Evolutionary conservation across 2,113 vertebrate species (phyloP).

Genomic region (Antigone vipio): DNA sequence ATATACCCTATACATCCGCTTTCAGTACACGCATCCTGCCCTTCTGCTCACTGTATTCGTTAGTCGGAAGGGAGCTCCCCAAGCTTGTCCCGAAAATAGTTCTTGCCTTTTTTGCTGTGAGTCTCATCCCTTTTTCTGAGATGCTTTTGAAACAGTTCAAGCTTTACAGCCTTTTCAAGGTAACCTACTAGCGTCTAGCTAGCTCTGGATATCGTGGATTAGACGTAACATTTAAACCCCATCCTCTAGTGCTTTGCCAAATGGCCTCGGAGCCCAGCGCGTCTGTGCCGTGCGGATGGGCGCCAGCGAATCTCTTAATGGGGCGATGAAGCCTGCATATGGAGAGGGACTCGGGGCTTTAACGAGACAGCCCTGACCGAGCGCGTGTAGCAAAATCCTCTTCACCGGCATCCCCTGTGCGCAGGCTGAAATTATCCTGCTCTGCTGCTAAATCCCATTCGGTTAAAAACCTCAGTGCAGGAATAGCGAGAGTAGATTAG

Average conservation of each 20-base stretch:
- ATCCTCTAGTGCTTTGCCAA: background rate
- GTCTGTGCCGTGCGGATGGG: accelerated
- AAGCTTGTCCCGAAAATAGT: background rate
- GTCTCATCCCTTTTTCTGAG: background rate
- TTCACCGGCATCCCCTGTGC: background rate
- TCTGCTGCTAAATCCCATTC: conserved; percentile 30
- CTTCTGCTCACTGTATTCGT: accelerated
- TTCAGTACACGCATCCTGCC: accelerated
- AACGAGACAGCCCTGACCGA: background rate
- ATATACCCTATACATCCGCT: background rate
- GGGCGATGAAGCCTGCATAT: background rate
- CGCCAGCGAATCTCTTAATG: background rate
- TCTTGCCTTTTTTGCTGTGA: background rate
- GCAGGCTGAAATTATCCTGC: background rate
- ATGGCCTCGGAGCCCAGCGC: background rate
- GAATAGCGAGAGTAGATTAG: conserved; percentile 47
- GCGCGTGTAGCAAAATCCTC: background rate
- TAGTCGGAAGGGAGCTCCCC: background rate
- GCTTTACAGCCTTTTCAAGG: background rate
- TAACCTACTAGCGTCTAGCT: background rate
- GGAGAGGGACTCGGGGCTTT: background rate
- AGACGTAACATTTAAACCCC: background rate
- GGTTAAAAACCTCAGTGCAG: background rate
- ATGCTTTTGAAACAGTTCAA: background rate
- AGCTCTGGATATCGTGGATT: background rate